Conservation (phyloP, 2,888 invertebrate species). For the Helleia helle region DNA sequence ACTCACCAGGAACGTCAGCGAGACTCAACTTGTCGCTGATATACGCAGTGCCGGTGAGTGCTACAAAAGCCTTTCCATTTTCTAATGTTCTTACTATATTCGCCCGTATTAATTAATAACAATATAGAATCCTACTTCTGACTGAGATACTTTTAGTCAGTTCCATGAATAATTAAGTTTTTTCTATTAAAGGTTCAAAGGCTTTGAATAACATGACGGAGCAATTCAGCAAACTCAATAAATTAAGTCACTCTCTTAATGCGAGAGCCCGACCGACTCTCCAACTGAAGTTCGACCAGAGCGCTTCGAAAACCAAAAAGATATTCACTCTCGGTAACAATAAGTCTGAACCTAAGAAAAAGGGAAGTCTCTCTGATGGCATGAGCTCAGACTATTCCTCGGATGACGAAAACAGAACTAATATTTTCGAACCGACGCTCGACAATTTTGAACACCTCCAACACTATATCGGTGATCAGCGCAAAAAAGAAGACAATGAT, state of each 20-base stretch:
- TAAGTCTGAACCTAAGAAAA: constrained; percentile 67
- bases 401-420: constrained; percentile 66
- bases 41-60: constrained; percentile 84
- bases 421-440: constrained; percentile 63
- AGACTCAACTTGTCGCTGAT: constrained; percentile 88
- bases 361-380: constrained; percentile 79
- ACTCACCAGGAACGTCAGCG: constrained; percentile 87
- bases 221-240: constrained; percentile 88
- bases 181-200: constrained; percentile 78
- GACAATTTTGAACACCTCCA: constrained; percentile 67
- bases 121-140: no score
- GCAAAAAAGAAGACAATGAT: constrained; percentile 44
- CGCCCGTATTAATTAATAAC: neutral
- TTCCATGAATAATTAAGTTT: no score
- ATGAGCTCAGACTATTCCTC: constrained; percentile 71
- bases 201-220: constrained; percentile 90
- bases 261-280: constrained; percentile 68
- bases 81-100: constrained; percentile 22
- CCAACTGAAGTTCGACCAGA: constrained; percentile 62
- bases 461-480: constrained; percentile 54
- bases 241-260: constrained; percentile 78
- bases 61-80: no score
- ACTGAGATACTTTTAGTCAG: no score
- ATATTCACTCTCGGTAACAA: constrained; percentile 68
- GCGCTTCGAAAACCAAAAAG: constrained; percentile 53